Evolutionary conservation across 2,888 invertebrate genomes (phyloP), one percentile per base, ranked within the genome.

Genomic region (Caenorhabditis becei): DNA sequence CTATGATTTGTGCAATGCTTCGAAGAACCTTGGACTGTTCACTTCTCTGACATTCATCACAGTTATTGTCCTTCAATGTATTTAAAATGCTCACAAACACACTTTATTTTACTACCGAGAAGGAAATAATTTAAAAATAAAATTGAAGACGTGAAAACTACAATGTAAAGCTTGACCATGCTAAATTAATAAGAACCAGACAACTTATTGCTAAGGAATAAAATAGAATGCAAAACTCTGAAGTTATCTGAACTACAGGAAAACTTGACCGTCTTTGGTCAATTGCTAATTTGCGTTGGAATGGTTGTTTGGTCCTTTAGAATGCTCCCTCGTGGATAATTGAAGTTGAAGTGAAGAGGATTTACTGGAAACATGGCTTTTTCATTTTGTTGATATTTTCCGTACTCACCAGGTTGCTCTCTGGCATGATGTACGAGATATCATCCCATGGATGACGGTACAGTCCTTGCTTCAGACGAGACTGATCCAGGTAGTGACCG

Each of bases 371-470:
- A 49, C 26, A 26, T 28, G 47, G 8, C 3, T 0, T 20, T 37
- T 58, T 56, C 11, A 2, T 10, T 4, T 26, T 56, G 26, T 28
- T 28, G 51, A 35, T 16, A 37, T 10, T 53, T 37, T 51, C 51
- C 8, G 11, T 5, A 20, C 69, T 65, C 35, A 75, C 75, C 70
- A 80, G 66, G 28, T 80, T 80, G 66, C 80, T 80, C 49, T 95
- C 95, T 5, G 95, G 95, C 91, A 95, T 93, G 81, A 95, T 94
- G 91, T 95, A 95, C 0, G 95, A 95, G 93, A 99, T 99, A 92
- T 99, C 99, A 92, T 99, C 99, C 99, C 99, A 99, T 0, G 99
- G 99, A 93, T 99, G 99, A 88, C 99, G 95, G 93, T 99, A 99
- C 4, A 99, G 94, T 8, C 98, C 99, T 93, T 99, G 99, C 91